These are phyloP conservation scores for Nymphalis io DNA, from an alignment of 1,140 invertebrate species.

Conservation along the genomic window DNA sequence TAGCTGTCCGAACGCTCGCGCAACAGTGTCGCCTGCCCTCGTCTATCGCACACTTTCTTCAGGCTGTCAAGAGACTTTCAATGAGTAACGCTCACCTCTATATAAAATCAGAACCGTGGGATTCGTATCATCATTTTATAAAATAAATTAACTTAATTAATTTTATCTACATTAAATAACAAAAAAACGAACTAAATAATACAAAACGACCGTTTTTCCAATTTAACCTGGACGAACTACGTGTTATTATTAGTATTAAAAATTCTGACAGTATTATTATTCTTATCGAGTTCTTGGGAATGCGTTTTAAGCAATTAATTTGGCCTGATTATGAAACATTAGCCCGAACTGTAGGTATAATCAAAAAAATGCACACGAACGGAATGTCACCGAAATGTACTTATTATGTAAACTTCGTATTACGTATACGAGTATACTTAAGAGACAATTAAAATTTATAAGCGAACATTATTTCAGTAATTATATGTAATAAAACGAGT, in stretches of 20 bases:
- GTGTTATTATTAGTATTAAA: not conserved
- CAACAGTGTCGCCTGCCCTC: slow-evolving; percentile 57
- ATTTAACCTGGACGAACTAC: not conserved
- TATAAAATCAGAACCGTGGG: not conserved
- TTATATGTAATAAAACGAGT: not conserved
- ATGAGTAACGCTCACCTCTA: slow-evolving; percentile 51
- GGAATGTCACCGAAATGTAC: not conserved
- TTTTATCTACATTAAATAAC: no score
- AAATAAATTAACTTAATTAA: no score
- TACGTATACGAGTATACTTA: slow-evolving; percentile 10
- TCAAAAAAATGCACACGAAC: slow-evolving; percentile 10
- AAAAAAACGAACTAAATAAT: no score
- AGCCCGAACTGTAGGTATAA: not conserved
- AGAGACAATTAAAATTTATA: slow-evolving; percentile 19
- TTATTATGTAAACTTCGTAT: slow-evolving; percentile 6
- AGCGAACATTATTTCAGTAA: not conserved
- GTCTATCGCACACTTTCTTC: slow-evolving; percentile 60
- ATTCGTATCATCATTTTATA: no score
- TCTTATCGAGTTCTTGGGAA: not conserved
- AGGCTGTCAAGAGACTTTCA: slow-evolving; percentile 53
- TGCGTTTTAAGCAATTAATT: slow-evolving; percentile 4
- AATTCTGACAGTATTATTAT: not conserved
- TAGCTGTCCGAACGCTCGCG: slow-evolving; percentile 51
- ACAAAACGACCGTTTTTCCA: no score
- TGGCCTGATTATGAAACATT: slow-evolving; percentile 11